Evolutionary conservation across 2,888 invertebrate species (phyloP).

Genomic region (Colostygia pectinataria): DNA sequence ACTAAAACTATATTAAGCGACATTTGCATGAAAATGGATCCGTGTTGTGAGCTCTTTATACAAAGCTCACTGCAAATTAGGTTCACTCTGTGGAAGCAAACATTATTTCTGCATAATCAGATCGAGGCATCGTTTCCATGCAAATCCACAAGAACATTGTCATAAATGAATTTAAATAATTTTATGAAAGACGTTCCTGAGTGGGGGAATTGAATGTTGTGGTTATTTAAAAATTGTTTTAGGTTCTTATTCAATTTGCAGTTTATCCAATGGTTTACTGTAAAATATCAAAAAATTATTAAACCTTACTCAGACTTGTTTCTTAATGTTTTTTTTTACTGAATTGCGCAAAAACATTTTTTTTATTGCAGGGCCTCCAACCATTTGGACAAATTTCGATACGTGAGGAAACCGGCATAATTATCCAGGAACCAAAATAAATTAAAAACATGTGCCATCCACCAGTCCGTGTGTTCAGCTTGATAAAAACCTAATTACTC

Average conservation of each 20-base stretch:
- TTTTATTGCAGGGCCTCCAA: too few relatives aligned
- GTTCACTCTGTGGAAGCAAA: constrained; percentile 45
- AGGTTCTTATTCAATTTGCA: constrained; percentile 13
- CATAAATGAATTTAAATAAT: constrained; percentile 51
- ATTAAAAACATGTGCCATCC: too few relatives aligned
- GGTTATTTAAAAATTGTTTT: constrained; percentile 19
- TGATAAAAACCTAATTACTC: too few relatives aligned
- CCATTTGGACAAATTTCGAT: too few relatives aligned
- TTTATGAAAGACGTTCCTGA: constrained; percentile 40
- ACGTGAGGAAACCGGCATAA: too few relatives aligned
- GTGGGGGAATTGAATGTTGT: constrained; percentile 18
- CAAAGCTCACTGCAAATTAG: constrained; percentile 63
- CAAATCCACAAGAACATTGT: constrained; percentile 56
- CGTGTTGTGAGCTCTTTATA: constrained; percentile 36
- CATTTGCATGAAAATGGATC: constrained; percentile 4
- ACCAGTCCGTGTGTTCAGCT: too few relatives aligned
- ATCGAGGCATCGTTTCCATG: constrained; percentile 63
- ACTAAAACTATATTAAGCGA: constrained; percentile 8
- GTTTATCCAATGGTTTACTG: background rate
- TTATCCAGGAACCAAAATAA: too few relatives aligned
- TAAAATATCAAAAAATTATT: too few relatives aligned
- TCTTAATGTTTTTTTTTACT: too few relatives aligned
- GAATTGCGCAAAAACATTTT: too few relatives aligned
- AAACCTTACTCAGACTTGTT: too few relatives aligned
- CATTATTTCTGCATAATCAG: constrained; percentile 71